Evolutionary conservation across 2,888 invertebrate species (phyloP).

Genomic region (Epinotia nisella): DNA sequence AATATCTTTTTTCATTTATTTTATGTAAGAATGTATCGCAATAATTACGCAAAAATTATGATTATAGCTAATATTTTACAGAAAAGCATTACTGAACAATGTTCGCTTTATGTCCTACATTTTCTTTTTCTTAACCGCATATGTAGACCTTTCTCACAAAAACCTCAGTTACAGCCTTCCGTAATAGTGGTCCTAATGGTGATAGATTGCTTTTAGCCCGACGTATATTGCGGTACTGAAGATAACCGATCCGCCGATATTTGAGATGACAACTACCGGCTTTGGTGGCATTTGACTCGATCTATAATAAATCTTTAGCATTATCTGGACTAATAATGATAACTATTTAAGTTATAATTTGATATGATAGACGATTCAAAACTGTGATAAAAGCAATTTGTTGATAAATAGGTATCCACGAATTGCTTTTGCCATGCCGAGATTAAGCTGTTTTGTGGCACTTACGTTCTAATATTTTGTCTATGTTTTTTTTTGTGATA

Average conservation of each 20-base stretch:
- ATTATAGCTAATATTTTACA: constrained; percentile 10
- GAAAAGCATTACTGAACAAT: constrained; percentile 23
- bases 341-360: background rate
- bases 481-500: no score
- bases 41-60: background rate
- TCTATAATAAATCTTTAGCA: constrained; percentile 11
- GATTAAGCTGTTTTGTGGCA: no score
- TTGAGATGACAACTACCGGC: constrained; percentile 31
- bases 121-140: constrained; percentile 3
- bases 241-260: constrained; percentile 39
- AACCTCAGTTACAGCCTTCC: constrained; percentile 33
- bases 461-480: no score
- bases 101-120: constrained; percentile 21
- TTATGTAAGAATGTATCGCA: background rate
- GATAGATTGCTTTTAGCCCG: constrained; percentile 35
- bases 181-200: constrained; percentile 42
- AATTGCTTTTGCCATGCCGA: no score
- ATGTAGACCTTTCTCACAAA: constrained; percentile 34
- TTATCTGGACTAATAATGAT: background rate
- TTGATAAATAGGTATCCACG: no score
- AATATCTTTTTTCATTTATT: no score
- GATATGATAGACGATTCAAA: background rate
- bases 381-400: no score
- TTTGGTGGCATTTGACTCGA: constrained; percentile 22
- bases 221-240: constrained; percentile 35